Conservation (phyloP, 2,888 invertebrate species). For the Nezara viridula region DNA sequence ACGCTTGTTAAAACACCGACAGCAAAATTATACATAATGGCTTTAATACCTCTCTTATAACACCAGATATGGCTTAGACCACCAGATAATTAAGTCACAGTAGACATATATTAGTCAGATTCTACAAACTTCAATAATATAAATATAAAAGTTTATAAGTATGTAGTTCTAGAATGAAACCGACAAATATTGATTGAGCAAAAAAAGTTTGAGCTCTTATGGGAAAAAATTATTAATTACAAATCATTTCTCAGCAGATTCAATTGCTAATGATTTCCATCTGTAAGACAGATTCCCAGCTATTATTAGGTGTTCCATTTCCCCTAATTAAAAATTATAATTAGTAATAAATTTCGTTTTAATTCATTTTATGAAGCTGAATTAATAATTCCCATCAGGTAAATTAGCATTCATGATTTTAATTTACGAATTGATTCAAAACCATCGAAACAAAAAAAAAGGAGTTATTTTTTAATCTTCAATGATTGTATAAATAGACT, state of each 20-base stretch:
- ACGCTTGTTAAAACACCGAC: neutral
- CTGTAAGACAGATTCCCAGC: neutral
- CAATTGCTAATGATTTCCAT: too few relatives aligned
- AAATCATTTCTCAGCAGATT: too few relatives aligned
- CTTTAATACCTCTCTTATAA: neutral
- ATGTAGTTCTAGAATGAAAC: too few relatives aligned
- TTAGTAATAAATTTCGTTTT: neutral
- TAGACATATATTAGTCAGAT: too few relatives aligned
- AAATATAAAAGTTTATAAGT: too few relatives aligned
- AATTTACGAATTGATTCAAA: neutral
- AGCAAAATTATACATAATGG: neutral
- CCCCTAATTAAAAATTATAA: neutral
- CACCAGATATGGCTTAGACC: neutral
- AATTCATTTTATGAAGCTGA: too few relatives aligned
- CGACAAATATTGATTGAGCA: too few relatives aligned
- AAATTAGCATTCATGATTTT: neutral
- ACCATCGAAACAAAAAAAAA: neutral
- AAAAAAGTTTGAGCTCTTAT: too few relatives aligned
- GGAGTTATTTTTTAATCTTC: neutral
- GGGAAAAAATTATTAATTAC: too few relatives aligned
- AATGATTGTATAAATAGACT: neutral
- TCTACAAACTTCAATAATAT: too few relatives aligned
- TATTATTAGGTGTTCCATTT: neutral
- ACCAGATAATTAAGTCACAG: too few relatives aligned
- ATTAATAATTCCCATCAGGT: neutral